Conservation (phyloP, 2,113 vertebrate genomes). For the Percopsis transmontana region DNA sequence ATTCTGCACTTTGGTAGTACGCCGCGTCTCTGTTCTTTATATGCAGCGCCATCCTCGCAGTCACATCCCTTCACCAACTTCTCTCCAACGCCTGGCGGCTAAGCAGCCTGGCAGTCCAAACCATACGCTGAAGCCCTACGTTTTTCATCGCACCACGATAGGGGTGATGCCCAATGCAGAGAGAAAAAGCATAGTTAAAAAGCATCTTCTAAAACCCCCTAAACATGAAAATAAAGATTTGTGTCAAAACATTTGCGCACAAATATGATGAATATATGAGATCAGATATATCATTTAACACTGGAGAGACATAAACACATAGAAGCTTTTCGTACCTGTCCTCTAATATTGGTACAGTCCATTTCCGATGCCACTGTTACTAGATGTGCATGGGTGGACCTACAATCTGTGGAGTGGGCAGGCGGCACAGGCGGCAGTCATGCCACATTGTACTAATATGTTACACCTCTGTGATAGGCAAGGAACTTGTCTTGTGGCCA, state of each 20-base stretch:
- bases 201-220: rapidly evolving
- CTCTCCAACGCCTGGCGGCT: constrained; percentile 12
- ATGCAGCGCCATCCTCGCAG: constrained; percentile 81
- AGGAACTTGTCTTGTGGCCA: too few species aligned
- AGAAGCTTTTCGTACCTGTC: not conserved
- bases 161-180: constrained; percentile 11
- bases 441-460: constrained; percentile 65
- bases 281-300: not conserved
- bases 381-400: constrained; percentile 30
- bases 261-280: rapidly evolving
- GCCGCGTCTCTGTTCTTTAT: constrained; percentile 75
- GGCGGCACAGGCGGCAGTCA: constrained; percentile 54
- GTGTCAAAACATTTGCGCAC: not conserved
- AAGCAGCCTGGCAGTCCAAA: constrained; percentile 35
- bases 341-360: constrained; percentile 70
- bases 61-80: constrained; percentile 74
- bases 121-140: constrained; percentile 19
- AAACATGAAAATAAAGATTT: rapidly evolving
- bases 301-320: not conserved
- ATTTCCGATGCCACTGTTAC: constrained; percentile 64
- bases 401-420: not conserved
- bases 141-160: constrained; percentile 11
- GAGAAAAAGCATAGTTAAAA: too few species aligned
- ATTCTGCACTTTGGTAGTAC: constrained; percentile 72
- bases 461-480: constrained; percentile 44